These are phyloP conservation scores for Psilanteris sp. DNA, from an alignment of 1,140 invertebrate species.

Conservation along the genomic window DNA sequence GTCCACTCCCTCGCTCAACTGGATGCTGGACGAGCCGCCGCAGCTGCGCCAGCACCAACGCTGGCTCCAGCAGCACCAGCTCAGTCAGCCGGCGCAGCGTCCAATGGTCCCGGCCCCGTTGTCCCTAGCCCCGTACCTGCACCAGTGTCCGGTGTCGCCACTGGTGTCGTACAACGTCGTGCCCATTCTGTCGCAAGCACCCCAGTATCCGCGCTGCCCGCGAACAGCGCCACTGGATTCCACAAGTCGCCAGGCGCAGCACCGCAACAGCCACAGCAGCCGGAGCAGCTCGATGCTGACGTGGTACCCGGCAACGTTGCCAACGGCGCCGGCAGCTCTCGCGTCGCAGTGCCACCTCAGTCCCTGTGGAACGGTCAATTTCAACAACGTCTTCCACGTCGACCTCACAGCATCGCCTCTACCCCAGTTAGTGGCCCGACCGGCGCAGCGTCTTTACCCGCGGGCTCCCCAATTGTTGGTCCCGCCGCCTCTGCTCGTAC, in stretches of 20 bases:
- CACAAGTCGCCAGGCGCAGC: constrained; percentile 11
- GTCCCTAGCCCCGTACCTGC: constrained; percentile 18
- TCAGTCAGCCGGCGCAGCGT: constrained; percentile 19
- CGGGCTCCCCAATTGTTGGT: constrained; percentile 48
- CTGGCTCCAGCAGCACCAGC: constrained; percentile 21
- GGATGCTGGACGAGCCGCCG: constrained; percentile 62
- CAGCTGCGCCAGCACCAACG: constrained; percentile 51
- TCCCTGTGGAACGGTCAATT: constrained; percentile 78
- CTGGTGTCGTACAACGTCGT: constrained; percentile 68
- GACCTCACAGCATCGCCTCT: constrained; percentile 78
- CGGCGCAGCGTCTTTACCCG: constrained; percentile 25
- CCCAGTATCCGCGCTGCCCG: constrained; percentile 66
- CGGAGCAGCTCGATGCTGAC: constrained; percentile 6
- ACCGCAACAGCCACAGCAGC: constrained; percentile 4
- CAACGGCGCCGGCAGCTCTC: constrained; percentile 41
- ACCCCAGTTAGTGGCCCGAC: constrained; percentile 68
- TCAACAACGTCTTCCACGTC: constrained; percentile 70
- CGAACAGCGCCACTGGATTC: constrained; percentile 27
- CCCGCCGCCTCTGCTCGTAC: constrained; percentile 64
- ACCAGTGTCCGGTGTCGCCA: constrained; percentile 37
- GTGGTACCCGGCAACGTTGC: constrained; percentile 3
- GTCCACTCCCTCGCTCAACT: constrained; percentile 67
- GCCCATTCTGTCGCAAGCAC: constrained; percentile 72
- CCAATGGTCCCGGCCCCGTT: constrained; percentile 3
- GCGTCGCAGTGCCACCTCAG: constrained; percentile 73